Evolutionary conservation across 2,113 vertebrate genomes (phyloP), one percentile per base, ranked within the genome.

Genomic region (Chaetorhynchus papuensis): DNA sequence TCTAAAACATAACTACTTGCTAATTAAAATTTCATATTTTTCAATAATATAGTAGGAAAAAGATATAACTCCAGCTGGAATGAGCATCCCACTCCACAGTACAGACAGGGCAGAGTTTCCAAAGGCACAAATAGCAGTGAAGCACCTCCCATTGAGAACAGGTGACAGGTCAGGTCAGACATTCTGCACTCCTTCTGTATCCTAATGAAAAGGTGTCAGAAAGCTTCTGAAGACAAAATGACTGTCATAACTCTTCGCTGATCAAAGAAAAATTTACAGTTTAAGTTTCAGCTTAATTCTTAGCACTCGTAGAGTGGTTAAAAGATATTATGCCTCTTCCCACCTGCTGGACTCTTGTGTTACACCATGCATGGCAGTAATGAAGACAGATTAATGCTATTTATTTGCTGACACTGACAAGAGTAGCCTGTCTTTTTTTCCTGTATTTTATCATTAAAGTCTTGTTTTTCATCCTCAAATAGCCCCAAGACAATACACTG

Each of bases 351-450:
- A 83, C 53, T 76, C 88, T 70, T 80, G 91, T 87, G 91, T 93
- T 96, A 96, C 94, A 96, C 56, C 60, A 82, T 82, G 66, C 88
- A 81, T 16, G 87, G 89, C 90, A 94, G 91, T 98, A 98, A 99
- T 98, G 98, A 99, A 99, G 98, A 98, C 96, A 97, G 97, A 99
- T 99, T 98, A 98, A 96, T 79, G 91, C 87, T 98, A 97, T 98
- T 98, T 98, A 96, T 97, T 98, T 96, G 91, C 95, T 97, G 98
- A 98, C 97, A 94, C 56, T 82, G 98, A 97, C 96, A 97, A 97
- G 94, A 94, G 92, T 90, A 97, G 71, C 92, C 95, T 96, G 94
- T 88, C 96, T 97, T 96, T 87, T 93, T 93, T 96, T 49, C 9
- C 91, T 97, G 83, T 94, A 84, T 97, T 98, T 96, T 97, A 91